Base-by-base conservation (phyloP, 2,113 vertebrate species). In the Corythoichthys haematopterus region DNA sequence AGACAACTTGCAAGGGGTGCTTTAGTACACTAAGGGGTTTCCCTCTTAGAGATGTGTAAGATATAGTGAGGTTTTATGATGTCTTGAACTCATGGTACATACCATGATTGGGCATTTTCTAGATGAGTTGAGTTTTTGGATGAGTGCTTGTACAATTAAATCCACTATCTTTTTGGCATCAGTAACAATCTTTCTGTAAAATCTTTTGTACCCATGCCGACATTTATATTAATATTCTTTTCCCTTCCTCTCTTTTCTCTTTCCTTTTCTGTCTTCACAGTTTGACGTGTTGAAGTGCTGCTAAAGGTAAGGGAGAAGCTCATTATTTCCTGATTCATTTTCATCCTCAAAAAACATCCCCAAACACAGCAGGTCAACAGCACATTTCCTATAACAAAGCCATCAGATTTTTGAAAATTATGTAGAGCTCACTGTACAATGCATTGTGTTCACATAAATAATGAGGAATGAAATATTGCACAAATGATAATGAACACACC, bases 301-400 rank as follows among this genome's bases (percentile, higher is more conserved):
- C 69, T 80, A 68, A 83, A 88, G 88, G 88, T 90, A 90, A 87
- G 84, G 75, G 71, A 72, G 50, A 69, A 53, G 69, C 68, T 69
- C 65, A 69, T 77, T 77, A 69, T 77, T 77, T 80, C 1, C 12
- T 79, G 47, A 80, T 76, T 78, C 73, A 37, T 51, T 62, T 65
- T 66, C 52, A 62, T 66, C 65, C 60, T 33, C 64, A 28, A 28
- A 56, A 64, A 64, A 9, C 81, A 81, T 85, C 77, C 72, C 77
- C 76, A 68, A 76, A 76, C 76, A 47, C 80, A 74, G 79, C 79
- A 65, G 46, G 83, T 71, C 72, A 63, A 76, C 83, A 63, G 64
- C 76, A 66, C 58, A 81, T 71, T 14, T 57, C 55, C 55, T 36
- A 13, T 36, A 6, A 36, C 55, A 57, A 57, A 36, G 28, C 55